Evolutionary conservation across 1,140 invertebrate genomes (phyloP).

Genomic region (Achroia grisella): DNA sequence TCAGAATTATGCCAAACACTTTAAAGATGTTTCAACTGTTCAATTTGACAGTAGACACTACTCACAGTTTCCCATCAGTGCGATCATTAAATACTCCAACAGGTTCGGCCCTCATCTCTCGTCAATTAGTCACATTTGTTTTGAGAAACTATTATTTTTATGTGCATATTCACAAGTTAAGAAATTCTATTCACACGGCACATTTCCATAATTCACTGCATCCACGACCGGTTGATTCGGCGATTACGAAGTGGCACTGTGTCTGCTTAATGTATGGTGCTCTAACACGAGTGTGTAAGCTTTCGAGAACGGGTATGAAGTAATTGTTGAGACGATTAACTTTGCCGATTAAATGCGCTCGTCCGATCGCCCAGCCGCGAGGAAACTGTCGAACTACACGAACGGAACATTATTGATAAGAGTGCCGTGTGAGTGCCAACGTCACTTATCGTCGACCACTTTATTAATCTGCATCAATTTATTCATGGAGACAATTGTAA

Average conservation of each 20-base stretch:
- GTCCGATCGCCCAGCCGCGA: conserved; percentile 27
- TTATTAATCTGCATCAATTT: conserved; percentile 68
- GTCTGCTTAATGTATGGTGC: not conserved
- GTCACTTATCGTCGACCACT: conserved; percentile 51
- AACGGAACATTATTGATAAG: conserved; percentile 59
- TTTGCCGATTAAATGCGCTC: conserved; percentile 8
- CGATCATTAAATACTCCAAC: conserved; percentile 37
- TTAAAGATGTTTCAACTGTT: no score
- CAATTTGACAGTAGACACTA: conserved; percentile 8
- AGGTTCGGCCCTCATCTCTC: conserved; percentile 42
- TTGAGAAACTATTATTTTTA: conserved; percentile 10
- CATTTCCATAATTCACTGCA: conserved; percentile 10
- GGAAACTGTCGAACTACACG: conserved; percentile 38
- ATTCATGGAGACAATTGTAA: conserved; percentile 51
- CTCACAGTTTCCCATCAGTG: conserved; percentile 64
- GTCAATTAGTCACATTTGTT: conserved; percentile 36
- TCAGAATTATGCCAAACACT: no score
- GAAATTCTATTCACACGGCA: conserved; percentile 6
- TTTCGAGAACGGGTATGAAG: not conserved
- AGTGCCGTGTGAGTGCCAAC: conserved; percentile 16
- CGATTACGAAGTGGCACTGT: not conserved
- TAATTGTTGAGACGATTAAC: conserved; percentile 1
- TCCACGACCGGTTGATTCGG: conserved; percentile 3
- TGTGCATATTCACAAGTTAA: conserved; percentile 6
- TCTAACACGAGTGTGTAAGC: not conserved